phyloP scores from a whole-genome alignment of 2,797 vertebrate species.

The Sardinella longiceps region DNA sequence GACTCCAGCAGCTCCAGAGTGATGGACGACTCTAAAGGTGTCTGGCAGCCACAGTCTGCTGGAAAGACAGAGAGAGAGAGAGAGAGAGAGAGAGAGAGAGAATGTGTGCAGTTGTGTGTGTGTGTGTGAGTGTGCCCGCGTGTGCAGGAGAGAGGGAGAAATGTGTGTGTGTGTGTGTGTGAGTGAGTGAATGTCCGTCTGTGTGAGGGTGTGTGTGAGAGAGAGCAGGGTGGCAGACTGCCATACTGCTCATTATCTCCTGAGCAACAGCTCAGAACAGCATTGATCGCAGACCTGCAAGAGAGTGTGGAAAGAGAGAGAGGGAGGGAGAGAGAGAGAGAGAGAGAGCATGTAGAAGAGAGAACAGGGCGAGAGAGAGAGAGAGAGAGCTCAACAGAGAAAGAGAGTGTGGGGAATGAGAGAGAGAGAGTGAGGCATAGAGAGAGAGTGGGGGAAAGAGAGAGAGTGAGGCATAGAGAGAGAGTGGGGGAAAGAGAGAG shows the following conservation, averaged over 20 bases:
- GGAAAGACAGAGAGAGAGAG: not conserved
- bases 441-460: not conserved
- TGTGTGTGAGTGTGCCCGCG: not conserved
- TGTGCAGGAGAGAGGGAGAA: not conserved
- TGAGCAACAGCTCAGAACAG: not conserved
- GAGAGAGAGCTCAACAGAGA: no score
- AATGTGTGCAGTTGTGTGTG: not conserved
- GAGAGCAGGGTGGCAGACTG: conserved; percentile 25
- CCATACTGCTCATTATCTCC: conserved; percentile 25
- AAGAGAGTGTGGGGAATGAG: not conserved
- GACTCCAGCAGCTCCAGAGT: not conserved
- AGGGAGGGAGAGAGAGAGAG: not conserved
- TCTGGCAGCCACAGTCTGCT: not conserved
- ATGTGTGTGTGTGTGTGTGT: not conserved
- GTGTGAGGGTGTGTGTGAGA: not conserved
- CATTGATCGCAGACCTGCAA: conserved; percentile 26
- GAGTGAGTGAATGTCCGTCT: not conserved
- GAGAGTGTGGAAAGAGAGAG: conserved; percentile 20
- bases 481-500: not conserved
- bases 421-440: not conserved
- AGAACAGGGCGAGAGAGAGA: no score
- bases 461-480: no score
- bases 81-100: not conserved
- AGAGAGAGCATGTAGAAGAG: conserved; percentile 5
- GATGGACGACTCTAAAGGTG: conserved; percentile 7